Conservation (phyloP, 1,140 invertebrate species). For the Bombus confusus region DNA sequence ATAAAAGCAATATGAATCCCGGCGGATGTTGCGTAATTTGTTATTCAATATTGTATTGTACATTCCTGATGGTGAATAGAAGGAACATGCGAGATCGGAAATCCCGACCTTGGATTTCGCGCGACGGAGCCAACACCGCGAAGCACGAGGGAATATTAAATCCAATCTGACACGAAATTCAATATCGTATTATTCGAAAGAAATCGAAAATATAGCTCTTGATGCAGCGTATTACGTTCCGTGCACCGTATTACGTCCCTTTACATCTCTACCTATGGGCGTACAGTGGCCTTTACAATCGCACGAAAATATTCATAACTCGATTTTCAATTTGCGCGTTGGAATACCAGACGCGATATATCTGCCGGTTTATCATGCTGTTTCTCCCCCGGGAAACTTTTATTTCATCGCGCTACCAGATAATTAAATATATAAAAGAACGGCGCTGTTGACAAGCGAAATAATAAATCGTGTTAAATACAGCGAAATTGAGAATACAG, state of each 20-base stretch:
- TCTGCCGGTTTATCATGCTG: not conserved
- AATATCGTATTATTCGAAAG: constrained; percentile 42
- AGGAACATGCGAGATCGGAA: not conserved
- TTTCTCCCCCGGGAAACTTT: not conserved
- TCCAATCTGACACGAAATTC: constrained; percentile 34
- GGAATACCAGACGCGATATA: not conserved
- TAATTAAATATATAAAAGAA: constrained; percentile 11
- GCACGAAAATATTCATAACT: constrained; percentile 26
- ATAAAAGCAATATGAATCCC: not conserved
- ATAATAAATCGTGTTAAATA: not conserved
- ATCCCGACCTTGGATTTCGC: not conserved
- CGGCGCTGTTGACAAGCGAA: not conserved
- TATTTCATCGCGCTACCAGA: not conserved
- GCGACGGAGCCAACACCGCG: constrained; percentile 1
- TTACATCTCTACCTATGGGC: not conserved
- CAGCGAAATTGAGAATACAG: not conserved
- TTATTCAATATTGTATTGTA: not conserved
- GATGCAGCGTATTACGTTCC: not conserved
- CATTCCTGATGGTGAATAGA: not conserved
- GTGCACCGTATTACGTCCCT: not conserved
- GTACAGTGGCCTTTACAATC: not conserved
- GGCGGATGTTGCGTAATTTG: not conserved
- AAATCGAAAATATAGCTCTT: constrained; percentile 39
- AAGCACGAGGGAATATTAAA: constrained; percentile 30
- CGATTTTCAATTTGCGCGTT: constrained; percentile 43